phyloP scores from a whole-genome alignment of 2,113 vertebrate species.

The Antechinus flavipes region DNA sequence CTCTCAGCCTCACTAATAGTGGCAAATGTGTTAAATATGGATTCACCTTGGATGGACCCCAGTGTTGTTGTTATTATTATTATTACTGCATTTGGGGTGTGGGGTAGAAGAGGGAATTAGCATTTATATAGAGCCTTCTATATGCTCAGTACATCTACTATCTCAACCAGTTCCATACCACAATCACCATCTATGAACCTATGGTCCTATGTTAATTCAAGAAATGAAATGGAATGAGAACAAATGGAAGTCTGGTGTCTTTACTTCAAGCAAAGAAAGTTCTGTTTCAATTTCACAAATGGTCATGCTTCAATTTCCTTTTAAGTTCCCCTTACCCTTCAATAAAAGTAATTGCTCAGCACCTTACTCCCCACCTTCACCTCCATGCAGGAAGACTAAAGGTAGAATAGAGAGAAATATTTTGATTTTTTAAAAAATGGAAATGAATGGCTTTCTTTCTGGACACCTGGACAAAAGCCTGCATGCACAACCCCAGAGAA shows the following conservation, averaged over 20 bases:
- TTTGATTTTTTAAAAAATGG: conserved; percentile 29
- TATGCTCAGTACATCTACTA: not conserved
- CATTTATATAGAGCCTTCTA: not conserved
- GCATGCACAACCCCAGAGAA: conserved; percentile 18
- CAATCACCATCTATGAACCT: not conserved
- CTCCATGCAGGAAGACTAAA: conserved; percentile 42
- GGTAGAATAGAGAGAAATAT: not conserved
- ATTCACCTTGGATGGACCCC: not conserved
- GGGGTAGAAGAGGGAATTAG: not conserved
- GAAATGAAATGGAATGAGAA: not conserved
- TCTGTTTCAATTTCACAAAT: not conserved
- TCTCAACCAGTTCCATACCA: not conserved
- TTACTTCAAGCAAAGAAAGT: not conserved
- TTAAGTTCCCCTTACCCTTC: not conserved
- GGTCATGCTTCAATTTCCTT: not conserved
- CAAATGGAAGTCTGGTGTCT: not conserved
- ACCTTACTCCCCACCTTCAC: not conserved
- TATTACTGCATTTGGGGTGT: not conserved
- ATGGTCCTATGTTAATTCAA: not conserved
- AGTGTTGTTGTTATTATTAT: not conserved
- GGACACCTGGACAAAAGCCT: not conserved
- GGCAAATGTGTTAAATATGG: not conserved
- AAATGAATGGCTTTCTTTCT: conserved; percentile 46
- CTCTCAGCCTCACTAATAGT: not conserved
- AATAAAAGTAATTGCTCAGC: not conserved